Evolutionary conservation across 2,113 vertebrate species (phyloP).

Genomic region (Coreoperca whiteheadi): DNA sequence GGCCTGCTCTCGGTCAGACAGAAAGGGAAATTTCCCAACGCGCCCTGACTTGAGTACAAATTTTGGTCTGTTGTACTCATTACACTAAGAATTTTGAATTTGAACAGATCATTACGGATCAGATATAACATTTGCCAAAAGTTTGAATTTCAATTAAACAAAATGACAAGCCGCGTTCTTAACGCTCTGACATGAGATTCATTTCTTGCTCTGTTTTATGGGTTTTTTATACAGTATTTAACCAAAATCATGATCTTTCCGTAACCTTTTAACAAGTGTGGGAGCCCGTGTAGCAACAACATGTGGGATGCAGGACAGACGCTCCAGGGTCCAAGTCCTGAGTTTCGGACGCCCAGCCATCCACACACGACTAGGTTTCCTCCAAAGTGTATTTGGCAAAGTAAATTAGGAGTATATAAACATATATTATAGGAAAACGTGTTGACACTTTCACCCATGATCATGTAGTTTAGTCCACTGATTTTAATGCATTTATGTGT

Average conservation of each 20-base stretch:
- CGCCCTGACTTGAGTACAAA: too few relatives aligned
- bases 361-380: not conserved
- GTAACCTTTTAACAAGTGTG: not conserved
- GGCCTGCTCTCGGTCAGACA: not conserved
- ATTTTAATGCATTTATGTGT: not conserved
- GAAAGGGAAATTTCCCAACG: too few relatives aligned
- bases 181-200: too few relatives aligned
- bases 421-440: not conserved
- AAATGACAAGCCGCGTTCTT: too few relatives aligned
- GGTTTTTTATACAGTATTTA: not conserved
- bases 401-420: not conserved
- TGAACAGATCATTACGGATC: too few relatives aligned
- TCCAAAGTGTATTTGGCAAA: not conserved
- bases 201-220: too few relatives aligned
- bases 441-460: conserved; percentile 2
- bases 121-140: too few relatives aligned
- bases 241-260: not conserved
- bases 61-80: too few relatives aligned
- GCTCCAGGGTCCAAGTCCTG: not conserved
- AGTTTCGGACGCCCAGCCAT: not conserved
- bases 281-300: not conserved
- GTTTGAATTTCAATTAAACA: too few relatives aligned
- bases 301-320: not conserved
- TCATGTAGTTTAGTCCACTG: not conserved
- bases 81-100: too few relatives aligned